These are phyloP conservation scores for Diabrotica balteata DNA, from an alignment of 2,888 invertebrate genomes.

Conservation along the genomic window DNA sequence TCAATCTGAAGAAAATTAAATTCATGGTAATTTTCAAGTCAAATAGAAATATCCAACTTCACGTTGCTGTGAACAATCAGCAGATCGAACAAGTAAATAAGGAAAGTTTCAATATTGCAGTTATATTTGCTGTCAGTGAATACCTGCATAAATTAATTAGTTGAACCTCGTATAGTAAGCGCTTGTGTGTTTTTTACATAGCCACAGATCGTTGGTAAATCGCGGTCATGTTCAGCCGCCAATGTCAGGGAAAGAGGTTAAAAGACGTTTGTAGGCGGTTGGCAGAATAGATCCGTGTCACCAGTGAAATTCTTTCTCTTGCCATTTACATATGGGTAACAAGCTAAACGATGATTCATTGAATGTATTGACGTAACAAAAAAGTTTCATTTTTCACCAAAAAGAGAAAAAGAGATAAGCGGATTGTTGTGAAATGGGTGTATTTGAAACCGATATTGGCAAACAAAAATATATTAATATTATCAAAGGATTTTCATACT, in stretches of 20 bases:
- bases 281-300: constrained; percentile 27
- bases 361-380: constrained; percentile 9
- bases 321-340: constrained; percentile 14
- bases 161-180: too few relatives aligned
- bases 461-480: too few relatives aligned
- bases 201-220: constrained; percentile 5
- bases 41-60: too few relatives aligned
- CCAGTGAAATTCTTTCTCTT: constrained; percentile 31
- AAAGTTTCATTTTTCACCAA: constrained; percentile 9
- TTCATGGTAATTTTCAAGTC: too few relatives aligned
- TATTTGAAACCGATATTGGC: background rate
- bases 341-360: constrained; percentile 24
- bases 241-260: constrained; percentile 16
- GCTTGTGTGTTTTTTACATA: too few relatives aligned
- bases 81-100: too few relatives aligned
- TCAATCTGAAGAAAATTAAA: too few relatives aligned
- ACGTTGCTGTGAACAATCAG: too few relatives aligned
- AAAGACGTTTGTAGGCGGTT: constrained; percentile 24
- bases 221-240: constrained; percentile 20
- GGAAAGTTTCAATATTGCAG: too few relatives aligned
- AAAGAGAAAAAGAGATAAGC: background rate
- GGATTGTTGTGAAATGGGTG: background rate
- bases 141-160: too few relatives aligned
- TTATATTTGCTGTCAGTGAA: too few relatives aligned
- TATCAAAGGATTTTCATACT: too few relatives aligned